Base-by-base conservation (phyloP, 2,797 vertebrate genomes). In the Sebastes steindachneri region DNA sequence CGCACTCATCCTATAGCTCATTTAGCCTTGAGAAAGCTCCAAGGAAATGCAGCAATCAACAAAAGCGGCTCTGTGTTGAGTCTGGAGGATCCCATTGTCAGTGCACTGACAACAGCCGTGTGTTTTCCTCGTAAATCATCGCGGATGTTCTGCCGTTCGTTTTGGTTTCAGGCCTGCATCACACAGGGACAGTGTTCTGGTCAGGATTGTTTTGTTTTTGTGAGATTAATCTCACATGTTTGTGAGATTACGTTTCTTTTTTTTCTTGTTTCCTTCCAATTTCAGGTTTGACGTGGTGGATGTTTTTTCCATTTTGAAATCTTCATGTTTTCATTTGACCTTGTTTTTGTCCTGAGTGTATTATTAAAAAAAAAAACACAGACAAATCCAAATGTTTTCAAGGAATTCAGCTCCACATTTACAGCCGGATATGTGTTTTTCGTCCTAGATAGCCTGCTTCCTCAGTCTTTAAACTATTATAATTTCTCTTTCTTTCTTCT, bases 31-130 rank as follows among this genome's bases (percentile, higher is more conserved):
- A 87, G 82, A 88, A 83, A 55, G 81, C 86, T 87, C 77, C 4
- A 28, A 80, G 82, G 88, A 82, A 86, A 90, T 29, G 67, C 83
- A 73, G 82, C 86, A 87, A 89, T 93, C 87, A 90, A 89, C 87
- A 85, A 66, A 81, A 70, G 71, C 60, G 5, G 48, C 76, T 73
- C n/a, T 31, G 65, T 70, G 59, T 68, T 72, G 51, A 63, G 69
- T 82, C 41, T 85, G 55, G 37, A 66, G 79, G 72, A 79, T 79
- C 63, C 63, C 48, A 35, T 64, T 69, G 75, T 75, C 67, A 63
- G 25, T 3, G 14, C 29, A 9, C 69, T 75, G 77, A 85, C 82
- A 72, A 69, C 72, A 74, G 58, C 72, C 60, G 51, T 37, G 65
- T 77, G 73, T 57, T 75, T 66, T 66, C n/a, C 51, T 37, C 60